Evolutionary conservation across 2,888 invertebrate genomes (phyloP).

Genomic region (Drosophila picticornis): DNA sequence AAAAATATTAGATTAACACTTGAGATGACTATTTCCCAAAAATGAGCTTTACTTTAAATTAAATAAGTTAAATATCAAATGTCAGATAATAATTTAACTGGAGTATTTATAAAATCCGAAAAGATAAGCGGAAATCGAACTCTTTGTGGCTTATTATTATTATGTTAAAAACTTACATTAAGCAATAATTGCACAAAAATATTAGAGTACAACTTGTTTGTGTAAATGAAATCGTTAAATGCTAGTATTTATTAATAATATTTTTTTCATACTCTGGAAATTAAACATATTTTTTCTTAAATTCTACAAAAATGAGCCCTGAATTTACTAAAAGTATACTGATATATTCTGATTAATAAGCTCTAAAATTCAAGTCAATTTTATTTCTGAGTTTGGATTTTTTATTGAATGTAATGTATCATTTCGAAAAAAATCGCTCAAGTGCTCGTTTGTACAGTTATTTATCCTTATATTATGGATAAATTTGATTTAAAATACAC

Average conservation of each 20-base stretch:
- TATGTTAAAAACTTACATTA: neutral
- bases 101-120: no score
- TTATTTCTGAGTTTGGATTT: neutral
- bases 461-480: neutral
- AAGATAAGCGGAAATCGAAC: neutral
- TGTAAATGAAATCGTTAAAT: neutral
- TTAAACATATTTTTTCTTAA: neutral
- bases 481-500: constrained; percentile 7
- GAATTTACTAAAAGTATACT: neutral
- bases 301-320: neutral
- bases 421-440: neutral
- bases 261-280: neutral
- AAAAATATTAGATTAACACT: neutral
- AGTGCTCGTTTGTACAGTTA: neutral
- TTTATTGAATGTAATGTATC: neutral
- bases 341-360: no score
- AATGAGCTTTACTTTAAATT: neutral
- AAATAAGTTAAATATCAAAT: no score
- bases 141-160: no score
- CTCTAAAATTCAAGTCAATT: neutral
- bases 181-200: neutral
- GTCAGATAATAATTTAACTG: no score
- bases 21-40: neutral
- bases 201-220: neutral
- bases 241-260: neutral